These are phyloP conservation scores for Astreopora myriophthalma DNA, from an alignment of 64 coral and sea anemone species.

Conservation along the genomic window DNA sequence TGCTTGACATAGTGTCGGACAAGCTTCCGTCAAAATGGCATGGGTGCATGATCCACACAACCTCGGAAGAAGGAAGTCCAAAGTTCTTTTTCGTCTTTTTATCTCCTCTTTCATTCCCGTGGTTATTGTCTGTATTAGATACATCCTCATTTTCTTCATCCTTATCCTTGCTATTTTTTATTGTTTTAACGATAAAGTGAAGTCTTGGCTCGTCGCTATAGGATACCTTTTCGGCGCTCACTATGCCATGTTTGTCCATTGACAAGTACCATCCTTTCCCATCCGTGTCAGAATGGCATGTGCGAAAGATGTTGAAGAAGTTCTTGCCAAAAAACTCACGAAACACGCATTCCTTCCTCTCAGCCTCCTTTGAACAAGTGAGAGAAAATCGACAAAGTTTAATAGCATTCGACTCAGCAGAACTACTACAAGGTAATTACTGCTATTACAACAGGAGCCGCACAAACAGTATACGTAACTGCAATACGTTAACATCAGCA, in stretches of 20 bases:
- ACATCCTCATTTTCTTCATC: neutral
- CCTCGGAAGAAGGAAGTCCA: neutral
- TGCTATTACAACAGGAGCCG: too few relatives aligned
- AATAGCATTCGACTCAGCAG: too few relatives aligned
- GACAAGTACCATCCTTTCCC: conserved; percentile 89
- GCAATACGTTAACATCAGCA: too few relatives aligned
- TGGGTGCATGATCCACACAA: conserved; percentile 36
- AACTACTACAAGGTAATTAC: too few relatives aligned
- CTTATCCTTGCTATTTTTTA: conserved; percentile 10
- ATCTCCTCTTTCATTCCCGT: neutral
- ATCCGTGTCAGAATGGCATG: conserved; percentile 75
- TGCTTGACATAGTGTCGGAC: conserved; percentile 39
- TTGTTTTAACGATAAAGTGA: conserved; percentile 83
- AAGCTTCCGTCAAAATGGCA: neutral
- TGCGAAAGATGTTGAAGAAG: conserved; percentile 88
- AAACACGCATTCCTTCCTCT: conserved; percentile 90
- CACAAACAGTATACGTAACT: too few relatives aligned
- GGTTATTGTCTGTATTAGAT: neutral
- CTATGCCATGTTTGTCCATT: conserved; percentile 66
- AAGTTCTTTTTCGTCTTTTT: conserved; percentile 15
- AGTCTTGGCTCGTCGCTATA: conserved; percentile 84
- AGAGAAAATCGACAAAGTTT: neutral
- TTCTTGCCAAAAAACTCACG: conserved; percentile 91
- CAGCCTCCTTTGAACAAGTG: conserved; percentile 53
- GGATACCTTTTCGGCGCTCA: conserved; percentile 61